Conservation (phyloP, 1,140 invertebrate species). For the Lineus longissimus region DNA sequence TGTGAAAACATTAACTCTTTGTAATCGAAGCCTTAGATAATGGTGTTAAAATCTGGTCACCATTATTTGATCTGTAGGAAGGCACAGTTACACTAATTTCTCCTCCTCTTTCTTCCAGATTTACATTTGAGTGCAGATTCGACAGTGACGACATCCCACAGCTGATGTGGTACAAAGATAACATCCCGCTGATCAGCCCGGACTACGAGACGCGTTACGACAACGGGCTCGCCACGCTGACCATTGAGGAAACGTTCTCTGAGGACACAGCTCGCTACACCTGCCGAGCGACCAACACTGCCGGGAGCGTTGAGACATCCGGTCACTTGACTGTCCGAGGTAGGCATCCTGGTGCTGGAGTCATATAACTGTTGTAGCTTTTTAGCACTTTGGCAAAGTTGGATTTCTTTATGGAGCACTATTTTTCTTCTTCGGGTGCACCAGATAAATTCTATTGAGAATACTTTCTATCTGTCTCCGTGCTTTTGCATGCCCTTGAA, state of each 20-base stretch:
- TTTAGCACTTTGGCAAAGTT: conserved; percentile 36
- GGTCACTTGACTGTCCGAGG: conserved; percentile 74
- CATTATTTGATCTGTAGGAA: background rate
- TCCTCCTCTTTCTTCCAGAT: conserved; percentile 49
- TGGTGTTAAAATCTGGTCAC: no score
- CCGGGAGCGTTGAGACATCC: conserved; percentile 68
- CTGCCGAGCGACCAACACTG: conserved; percentile 67
- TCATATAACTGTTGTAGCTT: background rate
- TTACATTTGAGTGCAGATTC: conserved; percentile 69
- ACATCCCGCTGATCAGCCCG: conserved; percentile 70
- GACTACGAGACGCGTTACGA: conserved; percentile 63
- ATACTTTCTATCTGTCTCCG: background rate
- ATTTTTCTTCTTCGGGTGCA: background rate
- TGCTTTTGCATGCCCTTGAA: background rate
- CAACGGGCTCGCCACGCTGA: conserved; percentile 58
- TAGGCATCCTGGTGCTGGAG: conserved; percentile 36
- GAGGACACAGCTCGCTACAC: conserved; percentile 78
- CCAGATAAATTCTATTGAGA: no score
- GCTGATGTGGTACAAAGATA: conserved; percentile 85
- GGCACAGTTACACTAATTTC: background rate
- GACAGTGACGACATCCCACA: conserved; percentile 58
- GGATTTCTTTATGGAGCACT: conserved; percentile 14
- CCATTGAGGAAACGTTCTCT: conserved; percentile 74
- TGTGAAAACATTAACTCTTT: no score
- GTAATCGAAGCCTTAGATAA: no score